Percentiles rank a stretch among this genome's conserved stretches.
Conservation (phyloP, 2,113 vertebrate species). For the Chionomys nivalis region DNA sequence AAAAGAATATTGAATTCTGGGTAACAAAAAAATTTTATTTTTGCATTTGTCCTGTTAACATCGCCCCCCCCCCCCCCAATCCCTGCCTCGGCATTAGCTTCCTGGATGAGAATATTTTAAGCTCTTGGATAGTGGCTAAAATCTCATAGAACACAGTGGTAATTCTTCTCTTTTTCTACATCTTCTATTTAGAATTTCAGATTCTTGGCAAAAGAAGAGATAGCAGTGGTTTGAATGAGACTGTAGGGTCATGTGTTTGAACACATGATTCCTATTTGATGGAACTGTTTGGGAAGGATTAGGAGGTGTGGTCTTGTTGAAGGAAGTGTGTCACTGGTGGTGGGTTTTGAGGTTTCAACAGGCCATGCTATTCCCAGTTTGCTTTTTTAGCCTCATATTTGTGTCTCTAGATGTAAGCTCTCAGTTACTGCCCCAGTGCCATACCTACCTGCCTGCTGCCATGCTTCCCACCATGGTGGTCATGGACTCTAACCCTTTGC, state of each 20-base stretch:
- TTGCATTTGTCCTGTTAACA: neutral
- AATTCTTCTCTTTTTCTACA: conserved; percentile 31
- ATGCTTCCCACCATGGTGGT: neutral
- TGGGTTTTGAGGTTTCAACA: neutral
- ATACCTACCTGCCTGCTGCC: neutral
- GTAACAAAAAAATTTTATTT: neutral
- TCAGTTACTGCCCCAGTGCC: neutral
- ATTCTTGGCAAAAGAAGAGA: conserved; percentile 33
- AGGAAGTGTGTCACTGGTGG: neutral
- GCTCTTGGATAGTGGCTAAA: neutral
- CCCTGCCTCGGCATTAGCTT: neutral
- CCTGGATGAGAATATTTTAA: neutral
- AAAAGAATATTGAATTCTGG: neutral
- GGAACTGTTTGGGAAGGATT: neutral
- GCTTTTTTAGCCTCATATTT: neutral
- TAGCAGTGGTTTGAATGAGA: neutral
- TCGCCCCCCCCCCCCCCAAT: too few species aligned
- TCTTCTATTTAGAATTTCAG: neutral
- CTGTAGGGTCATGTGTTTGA: neutral
- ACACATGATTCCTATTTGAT: neutral
- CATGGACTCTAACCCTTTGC: neutral
- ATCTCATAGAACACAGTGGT: neutral
- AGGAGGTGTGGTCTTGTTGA: neutral
- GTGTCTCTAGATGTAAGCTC: neutral
- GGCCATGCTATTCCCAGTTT: neutral